Percentiles rank a stretch among this genome's conserved stretches.
These are phyloP conservation scores for Burhinus bistriatus DNA, from an alignment of 2,113 vertebrate species.

Conservation along the genomic window DNA sequence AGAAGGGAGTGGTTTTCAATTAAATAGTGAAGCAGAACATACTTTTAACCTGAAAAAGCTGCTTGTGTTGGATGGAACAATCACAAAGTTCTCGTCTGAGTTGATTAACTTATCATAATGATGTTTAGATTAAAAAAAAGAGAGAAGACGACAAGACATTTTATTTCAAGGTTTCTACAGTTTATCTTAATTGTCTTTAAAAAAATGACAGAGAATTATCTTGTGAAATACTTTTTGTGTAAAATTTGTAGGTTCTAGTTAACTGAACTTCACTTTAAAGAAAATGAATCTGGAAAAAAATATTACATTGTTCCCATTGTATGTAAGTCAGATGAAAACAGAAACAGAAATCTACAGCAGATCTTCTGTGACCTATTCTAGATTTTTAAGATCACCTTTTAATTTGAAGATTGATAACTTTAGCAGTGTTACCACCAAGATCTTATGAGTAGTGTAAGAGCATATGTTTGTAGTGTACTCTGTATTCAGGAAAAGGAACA, in stretches of 20 bases:
- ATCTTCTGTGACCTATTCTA: rapidly evolving
- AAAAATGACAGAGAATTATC: neutral
- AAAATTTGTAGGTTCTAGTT: neutral
- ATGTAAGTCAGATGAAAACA: neutral
- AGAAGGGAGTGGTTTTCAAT: neutral
- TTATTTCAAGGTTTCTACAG: neutral
- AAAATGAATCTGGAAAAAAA: neutral
- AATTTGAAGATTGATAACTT: neutral
- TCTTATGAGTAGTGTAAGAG: neutral
- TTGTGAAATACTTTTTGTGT: neutral
- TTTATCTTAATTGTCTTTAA: neutral
- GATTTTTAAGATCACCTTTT: neutral
- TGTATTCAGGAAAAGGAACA: neutral
- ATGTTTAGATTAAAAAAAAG: neutral
- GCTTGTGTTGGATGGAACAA: neutral
- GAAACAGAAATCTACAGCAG: neutral
- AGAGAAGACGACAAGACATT: rapidly evolving
- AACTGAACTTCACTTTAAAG: neutral
- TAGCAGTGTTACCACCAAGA: neutral
- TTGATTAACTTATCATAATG: neutral
- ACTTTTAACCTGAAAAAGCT: neutral
- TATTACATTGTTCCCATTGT: neutral
- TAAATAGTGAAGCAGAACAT: neutral
- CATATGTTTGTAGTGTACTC: neutral
- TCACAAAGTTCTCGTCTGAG: neutral